Base-by-base conservation (phyloP, 1,140 invertebrate genomes). In the Drosophila navojoa region DNA sequence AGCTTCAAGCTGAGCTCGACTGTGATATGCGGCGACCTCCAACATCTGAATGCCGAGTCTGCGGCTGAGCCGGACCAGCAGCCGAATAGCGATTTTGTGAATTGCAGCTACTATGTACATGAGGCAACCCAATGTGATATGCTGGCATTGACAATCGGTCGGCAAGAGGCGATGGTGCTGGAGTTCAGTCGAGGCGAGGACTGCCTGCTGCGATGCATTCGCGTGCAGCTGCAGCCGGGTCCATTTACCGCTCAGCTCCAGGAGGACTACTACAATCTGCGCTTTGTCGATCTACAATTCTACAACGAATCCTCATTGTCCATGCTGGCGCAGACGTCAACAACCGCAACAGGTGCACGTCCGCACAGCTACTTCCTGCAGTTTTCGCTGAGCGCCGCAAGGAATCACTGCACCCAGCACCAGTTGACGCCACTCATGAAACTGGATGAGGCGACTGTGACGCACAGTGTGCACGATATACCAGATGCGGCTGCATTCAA, bases 281-380 rank as follows among this genome's bases (percentile, higher is more conserved):
- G 77, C 16, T 81, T 92, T 42, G 76, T 84, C 3, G 87, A 91
- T 49, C 58, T 91, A 0, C 95, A 97, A 86, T 98, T 97, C 93
- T 98, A 98, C 92, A 96, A 96, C 1, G 92, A 95, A 35, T 95
- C 96, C 45, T 95, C 95, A 53, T 77, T 98, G 3, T 97, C 97
- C 6, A 82, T 98, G 22, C 91, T 98, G 10, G 85, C 97, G 16
- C 92, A 95, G 80, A 95, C 95, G 73, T 92, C 52, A 0, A 38
- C 52, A 84, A 15, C 87, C 77, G 69, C 92, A 93, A 9, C 72
- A 0, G 69, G 76, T 55, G 93, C 92, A 57, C 93, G 94, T 44
- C 93, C 92, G 16, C 94, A 92, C 40, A 92, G 94, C 38, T 93
- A 92, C 66, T 95, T 97, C 74, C 86, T 96, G 16, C 96, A 97